A percentile compares a stretch with the other conserved stretches of the same genome.
These are phyloP conservation scores for Myotis planiceps DNA, from an alignment of 2,797 vertebrate genomes.

Conservation along the genomic window DNA sequence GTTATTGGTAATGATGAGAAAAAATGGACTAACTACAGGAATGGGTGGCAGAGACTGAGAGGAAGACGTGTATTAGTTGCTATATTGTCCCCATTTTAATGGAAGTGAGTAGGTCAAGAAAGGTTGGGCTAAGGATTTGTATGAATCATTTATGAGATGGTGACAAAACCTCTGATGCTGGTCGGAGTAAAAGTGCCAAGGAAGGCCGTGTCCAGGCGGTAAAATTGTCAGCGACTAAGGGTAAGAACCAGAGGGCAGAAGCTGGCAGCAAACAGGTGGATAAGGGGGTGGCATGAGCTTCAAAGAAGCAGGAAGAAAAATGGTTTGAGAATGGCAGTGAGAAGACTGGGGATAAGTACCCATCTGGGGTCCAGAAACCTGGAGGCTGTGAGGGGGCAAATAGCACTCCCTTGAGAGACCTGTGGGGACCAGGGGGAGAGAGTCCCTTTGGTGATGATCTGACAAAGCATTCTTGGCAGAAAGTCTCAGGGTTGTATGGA, in stretches of 20 bases:
- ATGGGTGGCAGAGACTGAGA: background rate
- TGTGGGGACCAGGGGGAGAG: background rate
- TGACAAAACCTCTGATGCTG: background rate
- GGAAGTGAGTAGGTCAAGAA: background rate
- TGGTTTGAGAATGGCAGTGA: background rate
- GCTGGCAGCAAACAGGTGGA: background rate
- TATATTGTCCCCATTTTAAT: background rate
- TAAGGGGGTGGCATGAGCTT: background rate
- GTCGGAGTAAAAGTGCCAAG: too few species aligned
- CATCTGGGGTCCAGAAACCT: background rate
- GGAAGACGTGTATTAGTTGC: background rate
- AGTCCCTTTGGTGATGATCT: background rate
- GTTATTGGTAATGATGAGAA: background rate
- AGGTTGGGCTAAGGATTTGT: background rate
- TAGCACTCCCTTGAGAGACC: background rate
- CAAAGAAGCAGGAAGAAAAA: background rate
- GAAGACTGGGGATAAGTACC: too few species aligned
- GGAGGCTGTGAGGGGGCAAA: too few species aligned
- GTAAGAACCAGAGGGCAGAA: background rate
- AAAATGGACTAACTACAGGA: background rate
- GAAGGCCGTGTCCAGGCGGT: background rate
- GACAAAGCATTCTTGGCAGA: background rate
- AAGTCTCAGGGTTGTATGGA: background rate
- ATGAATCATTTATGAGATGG: background rate
- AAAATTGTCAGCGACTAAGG: background rate